Percentiles rank a stretch among this genome's conserved stretches.
These are phyloP conservation scores for Stenoptilia bipunctidactyla DNA, from an alignment of 2,888 invertebrate species.

Conservation along the genomic window DNA sequence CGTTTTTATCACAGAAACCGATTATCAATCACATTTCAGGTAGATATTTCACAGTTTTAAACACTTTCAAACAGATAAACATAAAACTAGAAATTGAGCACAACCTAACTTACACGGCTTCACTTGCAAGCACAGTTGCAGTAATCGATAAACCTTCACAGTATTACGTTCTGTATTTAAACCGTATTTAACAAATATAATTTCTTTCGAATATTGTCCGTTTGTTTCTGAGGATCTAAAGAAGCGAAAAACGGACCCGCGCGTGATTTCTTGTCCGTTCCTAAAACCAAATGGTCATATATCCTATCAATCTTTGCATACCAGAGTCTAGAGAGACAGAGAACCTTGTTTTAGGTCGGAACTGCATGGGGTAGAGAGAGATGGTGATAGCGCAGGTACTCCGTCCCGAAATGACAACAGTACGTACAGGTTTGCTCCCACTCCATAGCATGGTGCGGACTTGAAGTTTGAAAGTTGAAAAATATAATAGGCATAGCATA, in stretches of 20 bases:
- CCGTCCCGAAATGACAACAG: slow-evolving; percentile 58
- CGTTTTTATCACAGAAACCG: slow-evolving; percentile 34
- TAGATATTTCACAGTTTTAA: slow-evolving; percentile 26
- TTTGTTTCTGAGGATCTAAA: slow-evolving; percentile 61
- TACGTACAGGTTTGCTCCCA: slow-evolving; percentile 71
- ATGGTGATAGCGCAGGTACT: slow-evolving; percentile 51
- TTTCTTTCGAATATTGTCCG: slow-evolving; percentile 30
- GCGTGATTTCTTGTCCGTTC: slow-evolving; percentile 67
- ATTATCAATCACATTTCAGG: slow-evolving; percentile 18
- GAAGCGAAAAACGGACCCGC: slow-evolving; percentile 67
- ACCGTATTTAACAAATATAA: neutral
- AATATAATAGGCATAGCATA: slow-evolving; percentile 43
- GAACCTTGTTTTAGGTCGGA: slow-evolving; percentile 29
- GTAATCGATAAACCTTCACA: slow-evolving; percentile 43
- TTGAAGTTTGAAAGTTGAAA: slow-evolving; percentile 57
- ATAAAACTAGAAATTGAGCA: too few relatives aligned
- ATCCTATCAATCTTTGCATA: slow-evolving; percentile 72
- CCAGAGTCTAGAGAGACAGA: slow-evolving; percentile 64
- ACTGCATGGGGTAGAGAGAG: slow-evolving; percentile 48
- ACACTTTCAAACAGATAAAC: slow-evolving; percentile 26
- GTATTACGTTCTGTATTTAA: slow-evolving; percentile 22
- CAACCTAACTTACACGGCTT: slow-evolving; percentile 38
- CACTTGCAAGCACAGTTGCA: slow-evolving; percentile 27
- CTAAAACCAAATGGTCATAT: slow-evolving; percentile 70
- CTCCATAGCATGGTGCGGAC: slow-evolving; percentile 64